Base-by-base conservation (phyloP, 2,888 invertebrate genomes). In the Ditula angustiorana region DNA sequence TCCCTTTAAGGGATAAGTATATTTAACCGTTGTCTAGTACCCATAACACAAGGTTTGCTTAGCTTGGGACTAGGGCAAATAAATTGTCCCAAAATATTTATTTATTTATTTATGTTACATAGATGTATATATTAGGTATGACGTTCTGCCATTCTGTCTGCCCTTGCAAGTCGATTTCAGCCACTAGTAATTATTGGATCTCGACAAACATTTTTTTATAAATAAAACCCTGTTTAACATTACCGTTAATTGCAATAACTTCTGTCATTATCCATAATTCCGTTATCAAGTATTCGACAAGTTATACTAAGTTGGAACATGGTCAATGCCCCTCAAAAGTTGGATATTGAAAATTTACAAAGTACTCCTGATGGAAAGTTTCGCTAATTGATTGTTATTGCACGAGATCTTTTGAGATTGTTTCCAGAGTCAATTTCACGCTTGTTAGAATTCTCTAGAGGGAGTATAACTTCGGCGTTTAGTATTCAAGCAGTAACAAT, bases 351-450 rank as follows among this genome's bases (percentile, higher is more conserved):
- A 26, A 63, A n/a, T 63, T 52, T 26, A 24, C 28, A 35, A 33
- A 53, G 5, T 46, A 37, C 30, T n/a, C 41, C n/a, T 19, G 23
- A 19, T 33, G 7, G 13, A 55, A 64, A 66, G 23, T 61, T 61
- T 37, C 7, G 16, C 10, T 61, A 61, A 61, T 66, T 61, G 49
- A 61, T 61, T 61, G 57, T 62, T 59, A 59, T 58, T 52, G 56
- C 24, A 35, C 35, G 37, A 61, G 58, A 58, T 62, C 16, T 30
- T 21, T 52, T 10, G 21, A 64, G 28, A 63, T 59, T 53, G 28
- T 47, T 53, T 8, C n/a, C 33, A 16, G 28, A 59, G 28, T 37
- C 21, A 59, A 59, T 64, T 52, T 47, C 23, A 35, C 52, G 44
- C 26, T 53, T n/a, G 44, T 35, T 21, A 59, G 19, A 11, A 23